Evolutionary conservation across 2,113 vertebrate genomes (phyloP).

Genomic region (Bubo scandiacus): DNA sequence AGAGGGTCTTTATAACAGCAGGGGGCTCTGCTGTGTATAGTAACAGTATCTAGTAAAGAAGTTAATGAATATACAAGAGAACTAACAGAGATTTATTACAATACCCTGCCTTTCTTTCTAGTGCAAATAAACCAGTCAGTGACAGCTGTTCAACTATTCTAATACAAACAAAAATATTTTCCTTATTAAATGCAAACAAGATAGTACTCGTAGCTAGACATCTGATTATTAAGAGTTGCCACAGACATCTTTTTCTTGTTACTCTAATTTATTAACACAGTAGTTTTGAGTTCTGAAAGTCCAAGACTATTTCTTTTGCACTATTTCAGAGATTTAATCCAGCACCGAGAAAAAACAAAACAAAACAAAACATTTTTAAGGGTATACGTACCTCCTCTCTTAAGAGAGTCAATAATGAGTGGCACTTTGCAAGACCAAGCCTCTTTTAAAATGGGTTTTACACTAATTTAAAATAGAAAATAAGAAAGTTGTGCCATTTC

Average conservation of each 20-base stretch:
- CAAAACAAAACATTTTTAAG: neutral
- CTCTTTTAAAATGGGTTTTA: neutral
- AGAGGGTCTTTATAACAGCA: neutral
- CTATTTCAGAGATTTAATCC: neutral
- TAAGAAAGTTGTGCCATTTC: neutral
- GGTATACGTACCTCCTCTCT: neutral
- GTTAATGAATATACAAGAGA: neutral
- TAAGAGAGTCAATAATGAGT: neutral
- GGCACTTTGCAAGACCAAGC: neutral
- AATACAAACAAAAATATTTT: neutral
- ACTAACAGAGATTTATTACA: neutral
- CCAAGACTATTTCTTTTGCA: neutral
- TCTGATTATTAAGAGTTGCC: neutral
- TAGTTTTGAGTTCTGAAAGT: neutral
- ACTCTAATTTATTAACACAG: neutral
- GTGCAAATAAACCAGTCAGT: neutral
- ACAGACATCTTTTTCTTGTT: neutral
- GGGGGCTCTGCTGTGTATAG: slow-evolving; percentile 8
- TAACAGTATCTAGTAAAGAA: neutral
- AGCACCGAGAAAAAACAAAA: neutral
- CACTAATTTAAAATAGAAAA: neutral
- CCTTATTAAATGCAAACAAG: neutral
- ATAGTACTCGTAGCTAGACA: neutral
- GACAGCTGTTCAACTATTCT: neutral
- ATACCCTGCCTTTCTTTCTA: neutral